These are phyloP conservation scores for Orbicella faveolata DNA, from an alignment of 64 coral and sea anemone species.

Conservation along the genomic window DNA sequence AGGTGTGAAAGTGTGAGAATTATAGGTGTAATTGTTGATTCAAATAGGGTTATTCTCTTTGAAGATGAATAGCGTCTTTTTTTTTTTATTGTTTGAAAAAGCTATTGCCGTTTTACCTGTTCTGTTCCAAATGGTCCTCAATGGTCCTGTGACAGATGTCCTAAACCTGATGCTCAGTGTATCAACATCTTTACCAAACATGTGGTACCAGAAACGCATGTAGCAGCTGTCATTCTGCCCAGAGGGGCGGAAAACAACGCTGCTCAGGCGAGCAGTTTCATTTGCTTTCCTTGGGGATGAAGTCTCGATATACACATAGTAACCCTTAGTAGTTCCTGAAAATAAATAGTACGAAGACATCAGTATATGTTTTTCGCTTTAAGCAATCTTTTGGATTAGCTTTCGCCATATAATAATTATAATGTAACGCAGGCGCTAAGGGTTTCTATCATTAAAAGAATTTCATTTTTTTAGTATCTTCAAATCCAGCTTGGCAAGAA, in stretches of 20 bases:
- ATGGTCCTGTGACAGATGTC: conserved; percentile 66
- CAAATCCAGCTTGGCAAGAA: no score
- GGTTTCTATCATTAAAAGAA: no score
- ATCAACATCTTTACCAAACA: conserved; percentile 85
- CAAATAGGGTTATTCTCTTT: no score
- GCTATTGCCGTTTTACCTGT: conserved; percentile 53
- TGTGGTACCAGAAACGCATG: conserved; percentile 97
- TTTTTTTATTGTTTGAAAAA: not conserved
- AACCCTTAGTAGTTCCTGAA: conserved; percentile 78
- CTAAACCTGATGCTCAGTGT: conserved; percentile 71
- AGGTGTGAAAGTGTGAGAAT: no score
- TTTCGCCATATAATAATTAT: no score
- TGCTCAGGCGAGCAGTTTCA: conserved; percentile 91
- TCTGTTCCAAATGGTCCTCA: conserved; percentile 68
- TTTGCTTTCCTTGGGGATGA: conserved; percentile 83
- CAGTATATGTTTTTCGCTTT: not conserved
- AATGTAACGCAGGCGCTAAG: no score
- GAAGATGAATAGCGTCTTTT: no score
- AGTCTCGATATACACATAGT: conserved; percentile 91
- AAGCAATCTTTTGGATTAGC: no score
- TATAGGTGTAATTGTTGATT: no score
- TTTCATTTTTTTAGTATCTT: no score
- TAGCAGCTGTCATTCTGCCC: conserved; percentile 57
- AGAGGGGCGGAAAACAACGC: conserved; percentile 63
- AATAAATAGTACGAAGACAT: not conserved